Evolutionary conservation across 2,888 invertebrate genomes (phyloP), one percentile per base, ranked within the genome.

Genomic region (Hirtodrosophila confusa): DNA sequence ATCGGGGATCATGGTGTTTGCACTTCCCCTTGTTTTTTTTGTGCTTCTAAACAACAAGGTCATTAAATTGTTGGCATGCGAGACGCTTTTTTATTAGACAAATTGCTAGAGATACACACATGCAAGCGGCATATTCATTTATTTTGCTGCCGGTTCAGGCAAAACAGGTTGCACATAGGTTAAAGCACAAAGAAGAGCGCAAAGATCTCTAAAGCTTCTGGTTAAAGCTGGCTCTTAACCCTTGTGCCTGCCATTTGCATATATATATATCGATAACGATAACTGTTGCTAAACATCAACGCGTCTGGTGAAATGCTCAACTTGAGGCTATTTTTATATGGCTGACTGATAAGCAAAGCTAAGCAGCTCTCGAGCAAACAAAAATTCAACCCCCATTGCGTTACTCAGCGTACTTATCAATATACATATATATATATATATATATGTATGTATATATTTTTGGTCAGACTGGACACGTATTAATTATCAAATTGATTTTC

Each of bases 401-500:
- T 12, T 27, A 17, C 17, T 17, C 17, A 17, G 27, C 6, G 6
- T 3, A 27, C 27, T 27, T 27, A 27, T 27, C 27, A 27, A 27
- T 6, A 27, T 27, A 27, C 3, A 27, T 27, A 27, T 27, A 33
- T 24, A 6, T 53, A 51, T 31, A 7, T 23, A 49, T 49, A 4
- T 37, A 36, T 27, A 29, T 11, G 8, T 10, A 9, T 12, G 27
- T n/a, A 29, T 11, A 10, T 10, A 7, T n/a, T 23, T n/a, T 6
- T 29, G 44, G 7, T 17, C 29, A 17, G 48, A 7, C 12, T 3
- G 5, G 7, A 10, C 62, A 62, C 69, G 56, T 63, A 53, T 12
- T 1, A 31, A 44, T 56, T 54, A 65, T 60, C 36, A 65, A 17
- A 75, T 69, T 55, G 45, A 55, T 44, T 75, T 55, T 41, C 33